Conservation (phyloP, 2,888 invertebrate genomes). For the Lysandra coridon region DNA sequence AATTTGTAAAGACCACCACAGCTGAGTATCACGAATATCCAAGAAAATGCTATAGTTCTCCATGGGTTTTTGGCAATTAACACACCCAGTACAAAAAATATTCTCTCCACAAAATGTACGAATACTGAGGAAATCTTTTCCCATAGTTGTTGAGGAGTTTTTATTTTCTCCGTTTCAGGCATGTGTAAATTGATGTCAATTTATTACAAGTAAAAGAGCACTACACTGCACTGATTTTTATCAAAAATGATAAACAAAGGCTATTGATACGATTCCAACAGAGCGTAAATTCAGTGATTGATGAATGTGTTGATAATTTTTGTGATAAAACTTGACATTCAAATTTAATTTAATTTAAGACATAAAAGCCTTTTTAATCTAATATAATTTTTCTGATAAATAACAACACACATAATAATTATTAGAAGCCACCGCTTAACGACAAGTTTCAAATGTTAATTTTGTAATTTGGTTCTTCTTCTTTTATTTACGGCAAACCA, state of each 20-base stretch:
- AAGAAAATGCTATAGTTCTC: slow-evolving; percentile 80
- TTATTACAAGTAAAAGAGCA: not conserved
- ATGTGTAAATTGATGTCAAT: slow-evolving; percentile 44
- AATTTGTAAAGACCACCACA: slow-evolving; percentile 83
- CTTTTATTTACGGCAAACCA: no score
- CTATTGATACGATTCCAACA: not conserved
- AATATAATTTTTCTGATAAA: not conserved
- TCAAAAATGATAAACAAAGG: slow-evolving; percentile 1
- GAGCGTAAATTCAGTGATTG: not conserved
- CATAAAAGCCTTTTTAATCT: not conserved
- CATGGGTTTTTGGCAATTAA: slow-evolving; percentile 81
- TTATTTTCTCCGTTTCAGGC: slow-evolving; percentile 58
- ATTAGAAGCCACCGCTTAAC: not conserved
- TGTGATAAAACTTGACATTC: not conserved
- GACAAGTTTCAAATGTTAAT: not conserved
- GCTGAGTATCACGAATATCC: slow-evolving; percentile 79
- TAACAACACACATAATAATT: not conserved
- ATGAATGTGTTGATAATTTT: not conserved
- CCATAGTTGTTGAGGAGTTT: slow-evolving; percentile 68
- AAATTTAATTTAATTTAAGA: not conserved
- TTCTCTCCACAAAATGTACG: slow-evolving; percentile 66
- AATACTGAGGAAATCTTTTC: slow-evolving; percentile 65
- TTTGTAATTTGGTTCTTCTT: slow-evolving; percentile 6
- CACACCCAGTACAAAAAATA: slow-evolving; percentile 82
- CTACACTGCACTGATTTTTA: slow-evolving; percentile 24